Percentiles rank a stretch among this genome's conserved stretches.
phyloP scores from a whole-genome alignment of 1,140 invertebrate genomes.

The Coenobita brevimanus region DNA sequence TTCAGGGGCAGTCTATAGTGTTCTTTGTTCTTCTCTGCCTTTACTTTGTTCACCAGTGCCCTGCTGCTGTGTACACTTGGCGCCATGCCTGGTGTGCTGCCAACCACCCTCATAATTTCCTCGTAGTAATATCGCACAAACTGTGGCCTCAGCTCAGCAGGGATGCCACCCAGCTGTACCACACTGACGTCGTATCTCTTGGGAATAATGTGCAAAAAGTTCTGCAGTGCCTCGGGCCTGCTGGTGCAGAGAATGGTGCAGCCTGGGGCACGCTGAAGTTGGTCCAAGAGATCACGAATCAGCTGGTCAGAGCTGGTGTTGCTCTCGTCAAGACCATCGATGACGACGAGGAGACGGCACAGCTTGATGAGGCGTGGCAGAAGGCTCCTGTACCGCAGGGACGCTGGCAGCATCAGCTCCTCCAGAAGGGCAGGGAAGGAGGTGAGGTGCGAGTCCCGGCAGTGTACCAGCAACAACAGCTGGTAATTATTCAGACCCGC shows the following conservation, averaged over 20 bases:
- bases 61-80: too few relatives aligned
- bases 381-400: constrained; percentile 7
- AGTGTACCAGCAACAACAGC: background rate
- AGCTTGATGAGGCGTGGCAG: background rate
- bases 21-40: too few relatives aligned
- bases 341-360: background rate
- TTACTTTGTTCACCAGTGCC: too few relatives aligned
- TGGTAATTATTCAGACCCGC: constrained; percentile 16
- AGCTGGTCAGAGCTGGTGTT: background rate
- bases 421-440: background rate
- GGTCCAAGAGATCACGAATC: background rate
- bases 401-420: background rate
- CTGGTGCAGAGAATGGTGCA: constrained; percentile 7
- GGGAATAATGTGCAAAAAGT: background rate
- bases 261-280: background rate
- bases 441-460: constrained; percentile 3
- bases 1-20: too few relatives aligned
- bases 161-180: constrained; percentile 9
- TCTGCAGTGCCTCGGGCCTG: background rate
- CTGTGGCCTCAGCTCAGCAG: background rate
- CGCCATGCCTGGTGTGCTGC: too few relatives aligned
- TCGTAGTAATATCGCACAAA: constrained; percentile 16
- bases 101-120: background rate
- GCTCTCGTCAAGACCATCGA: constrained; percentile 24
- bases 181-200: background rate